phyloP scores from a whole-genome alignment of 2,797 vertebrate genomes.

The Acridotheres tristis region DNA sequence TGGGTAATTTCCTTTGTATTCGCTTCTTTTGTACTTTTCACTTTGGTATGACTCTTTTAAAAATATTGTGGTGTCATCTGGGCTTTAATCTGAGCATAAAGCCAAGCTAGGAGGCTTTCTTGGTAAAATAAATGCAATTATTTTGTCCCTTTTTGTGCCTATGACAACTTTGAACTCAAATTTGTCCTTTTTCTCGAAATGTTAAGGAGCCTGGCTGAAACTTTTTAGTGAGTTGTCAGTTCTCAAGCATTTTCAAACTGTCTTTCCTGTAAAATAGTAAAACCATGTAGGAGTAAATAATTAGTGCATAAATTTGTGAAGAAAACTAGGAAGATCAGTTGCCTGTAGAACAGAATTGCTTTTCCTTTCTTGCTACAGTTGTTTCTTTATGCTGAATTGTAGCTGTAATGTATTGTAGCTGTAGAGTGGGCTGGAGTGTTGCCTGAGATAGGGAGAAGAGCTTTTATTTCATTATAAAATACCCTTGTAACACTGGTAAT shows the following conservation, averaged over 20 bases:
- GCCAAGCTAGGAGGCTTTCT: neutral
- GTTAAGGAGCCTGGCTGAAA: neutral
- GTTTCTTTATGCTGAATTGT: neutral
- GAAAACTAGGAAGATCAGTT: neutral
- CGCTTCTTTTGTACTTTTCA: neutral
- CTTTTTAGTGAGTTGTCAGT: neutral
- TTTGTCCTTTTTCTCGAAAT: neutral
- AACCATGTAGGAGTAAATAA: neutral
- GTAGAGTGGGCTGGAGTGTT: neutral
- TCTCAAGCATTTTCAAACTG: neutral
- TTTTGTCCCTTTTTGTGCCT: neutral
- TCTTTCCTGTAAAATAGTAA: neutral
- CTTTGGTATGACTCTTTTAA: neutral
- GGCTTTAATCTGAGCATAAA: neutral
- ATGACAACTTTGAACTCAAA: neutral
- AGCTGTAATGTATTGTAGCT: neutral
- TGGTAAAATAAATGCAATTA: neutral
- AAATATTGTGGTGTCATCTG: neutral
- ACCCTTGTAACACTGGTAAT: neutral
- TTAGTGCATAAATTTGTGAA: neutral
- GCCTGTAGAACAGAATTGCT: neutral
- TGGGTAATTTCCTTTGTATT: conserved; percentile 34
- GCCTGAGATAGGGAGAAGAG: neutral
- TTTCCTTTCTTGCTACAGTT: neutral
- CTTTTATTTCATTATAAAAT: neutral